A percentile compares a stretch with the other conserved stretches of the same genome.
Conservation (phyloP, 2,888 invertebrate species). For the Cordilura impudica region DNA sequence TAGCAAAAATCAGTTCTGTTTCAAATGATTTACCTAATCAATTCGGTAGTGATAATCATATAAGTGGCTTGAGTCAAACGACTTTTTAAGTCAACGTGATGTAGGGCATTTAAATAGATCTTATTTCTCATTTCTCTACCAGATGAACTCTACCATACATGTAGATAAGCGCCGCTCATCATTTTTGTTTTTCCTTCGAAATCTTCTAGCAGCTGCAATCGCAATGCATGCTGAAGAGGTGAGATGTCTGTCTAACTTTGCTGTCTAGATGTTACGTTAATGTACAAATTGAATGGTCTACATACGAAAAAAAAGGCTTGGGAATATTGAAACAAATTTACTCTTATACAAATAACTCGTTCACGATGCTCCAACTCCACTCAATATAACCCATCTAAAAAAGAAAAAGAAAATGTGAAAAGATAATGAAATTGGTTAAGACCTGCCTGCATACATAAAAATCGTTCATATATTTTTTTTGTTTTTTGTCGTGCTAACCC, state of each 20-base stretch:
- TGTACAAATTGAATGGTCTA: not conserved
- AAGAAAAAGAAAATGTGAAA: conserved; percentile 36
- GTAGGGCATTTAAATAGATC: not conserved
- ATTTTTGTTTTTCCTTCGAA: conserved; percentile 43
- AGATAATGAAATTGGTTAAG: conserved; percentile 65
- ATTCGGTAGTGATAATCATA: too few relatives aligned
- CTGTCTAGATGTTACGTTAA: conserved; percentile 33
- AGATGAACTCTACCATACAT: conserved; percentile 63
- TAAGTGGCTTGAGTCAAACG: too few relatives aligned
- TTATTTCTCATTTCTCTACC: conserved; percentile 42
- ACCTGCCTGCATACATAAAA: conserved; percentile 51
- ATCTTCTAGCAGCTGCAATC: conserved; percentile 63
- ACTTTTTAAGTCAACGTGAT: too few relatives aligned
- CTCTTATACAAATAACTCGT: not conserved
- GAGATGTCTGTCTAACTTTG: conserved; percentile 56
- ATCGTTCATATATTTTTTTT: not conserved
- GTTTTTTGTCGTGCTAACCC: too few relatives aligned
- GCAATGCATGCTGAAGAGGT: conserved; percentile 51
- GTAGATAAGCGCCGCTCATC: conserved; percentile 74
- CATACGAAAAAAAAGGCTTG: conserved; percentile 24
- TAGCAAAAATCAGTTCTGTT: too few relatives aligned
- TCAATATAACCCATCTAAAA: conserved; percentile 15
- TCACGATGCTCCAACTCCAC: conserved; percentile 5
- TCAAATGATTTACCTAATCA: too few relatives aligned
- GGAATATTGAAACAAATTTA: conserved; percentile 35